These are phyloP conservation scores for Charadrius vociferus DNA, from an alignment of 2,113 vertebrate genomes.

Conservation along the genomic window DNA sequence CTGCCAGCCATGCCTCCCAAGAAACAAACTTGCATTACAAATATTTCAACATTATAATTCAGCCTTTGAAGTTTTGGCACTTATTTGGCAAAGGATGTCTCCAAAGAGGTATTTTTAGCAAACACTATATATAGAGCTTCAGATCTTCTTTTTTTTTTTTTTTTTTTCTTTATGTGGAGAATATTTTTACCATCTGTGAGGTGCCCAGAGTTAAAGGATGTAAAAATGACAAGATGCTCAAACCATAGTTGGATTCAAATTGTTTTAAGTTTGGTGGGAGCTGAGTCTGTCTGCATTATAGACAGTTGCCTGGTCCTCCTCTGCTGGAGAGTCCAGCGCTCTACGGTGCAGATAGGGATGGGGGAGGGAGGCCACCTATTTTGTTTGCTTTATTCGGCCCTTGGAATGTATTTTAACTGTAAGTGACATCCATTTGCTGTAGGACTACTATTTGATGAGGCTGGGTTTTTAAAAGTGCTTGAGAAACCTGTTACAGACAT, in stretches of 20 bases:
- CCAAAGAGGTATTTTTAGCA: constrained; percentile 30
- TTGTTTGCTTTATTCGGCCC: background rate
- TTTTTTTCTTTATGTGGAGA: background rate
- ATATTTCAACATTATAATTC: background rate
- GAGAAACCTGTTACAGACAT: background rate
- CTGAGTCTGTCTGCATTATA: background rate
- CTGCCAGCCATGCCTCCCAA: background rate
- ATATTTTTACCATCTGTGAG: background rate
- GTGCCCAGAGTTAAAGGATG: background rate
- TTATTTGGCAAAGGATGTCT: background rate
- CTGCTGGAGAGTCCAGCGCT: background rate
- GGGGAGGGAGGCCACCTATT: background rate
- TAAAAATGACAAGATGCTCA: background rate
- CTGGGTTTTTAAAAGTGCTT: background rate
- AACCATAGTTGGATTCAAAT: background rate
- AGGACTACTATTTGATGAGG: background rate
- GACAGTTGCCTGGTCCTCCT: background rate
- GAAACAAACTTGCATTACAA: background rate
- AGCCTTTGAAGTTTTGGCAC: constrained; percentile 39
- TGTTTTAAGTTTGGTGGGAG: background rate
- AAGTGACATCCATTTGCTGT: background rate
- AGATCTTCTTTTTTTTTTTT: background rate
- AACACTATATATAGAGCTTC: background rate
- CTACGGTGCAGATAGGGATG: background rate
- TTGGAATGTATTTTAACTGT: background rate